A percentile compares a stretch with the other conserved stretches of the same genome.
Evolutionary conservation across 2,797 vertebrate genomes (phyloP).

Genomic region (Scyliorhinus canicula): DNA sequence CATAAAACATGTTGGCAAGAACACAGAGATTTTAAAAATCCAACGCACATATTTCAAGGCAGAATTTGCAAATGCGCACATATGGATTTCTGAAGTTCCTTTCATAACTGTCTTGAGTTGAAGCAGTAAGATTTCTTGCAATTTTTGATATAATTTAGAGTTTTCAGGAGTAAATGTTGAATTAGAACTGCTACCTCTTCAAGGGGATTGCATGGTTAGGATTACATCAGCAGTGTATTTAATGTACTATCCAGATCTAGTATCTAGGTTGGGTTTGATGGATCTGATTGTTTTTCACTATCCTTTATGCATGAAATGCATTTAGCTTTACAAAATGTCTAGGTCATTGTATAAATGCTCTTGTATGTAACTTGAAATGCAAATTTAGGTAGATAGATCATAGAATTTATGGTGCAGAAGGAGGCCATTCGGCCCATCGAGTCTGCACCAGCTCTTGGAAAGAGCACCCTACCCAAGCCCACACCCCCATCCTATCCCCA

Average conservation of each 20-base stretch:
- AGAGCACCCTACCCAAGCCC: too few species aligned
- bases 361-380: not conserved
- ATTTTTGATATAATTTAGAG: not conserved
- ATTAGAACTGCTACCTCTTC: not conserved
- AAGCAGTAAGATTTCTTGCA: too few species aligned
- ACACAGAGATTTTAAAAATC: not conserved
- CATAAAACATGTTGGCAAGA: not conserved
- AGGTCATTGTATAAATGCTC: not conserved
- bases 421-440: too few species aligned
- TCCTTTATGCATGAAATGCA: not conserved
- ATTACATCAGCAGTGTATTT: not conserved
- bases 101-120: too few species aligned
- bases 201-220: not conserved
- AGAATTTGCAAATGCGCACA: too few species aligned
- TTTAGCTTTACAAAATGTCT: not conserved
- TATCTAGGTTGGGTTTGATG: too few species aligned
- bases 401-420: too few species aligned
- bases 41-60: not conserved
- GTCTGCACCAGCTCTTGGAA: too few species aligned
- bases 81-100: too few species aligned
- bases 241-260: not conserved
- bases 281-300: not conserved
- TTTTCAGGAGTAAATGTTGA: not conserved
- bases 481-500: too few species aligned
- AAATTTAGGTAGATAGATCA: not conserved